Percentiles rank a stretch among this genome's conserved stretches.
These are phyloP conservation scores for Valencia hispanica DNA, from an alignment of 2,797 vertebrate genomes.

Conservation along the genomic window DNA sequence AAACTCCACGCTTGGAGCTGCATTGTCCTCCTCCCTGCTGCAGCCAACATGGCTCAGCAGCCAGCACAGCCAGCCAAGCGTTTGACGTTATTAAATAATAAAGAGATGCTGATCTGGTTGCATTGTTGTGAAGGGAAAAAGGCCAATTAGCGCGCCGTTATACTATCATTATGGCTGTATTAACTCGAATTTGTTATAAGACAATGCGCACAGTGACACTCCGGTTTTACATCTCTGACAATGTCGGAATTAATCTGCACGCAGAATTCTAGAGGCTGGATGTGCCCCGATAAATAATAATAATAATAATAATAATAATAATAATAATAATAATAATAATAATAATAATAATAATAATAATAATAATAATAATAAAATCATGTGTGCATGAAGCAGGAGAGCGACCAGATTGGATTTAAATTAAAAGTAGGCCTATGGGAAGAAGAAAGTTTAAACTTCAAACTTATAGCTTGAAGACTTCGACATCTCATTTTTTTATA, in stretches of 20 bases:
- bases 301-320: no score
- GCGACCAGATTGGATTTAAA: no score
- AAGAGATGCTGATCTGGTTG: conserved; percentile 90
- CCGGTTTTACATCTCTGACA: conserved; percentile 17
- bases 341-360: no score
- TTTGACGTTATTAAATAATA: conserved; percentile 98
- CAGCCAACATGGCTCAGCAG: conserved; percentile 85
- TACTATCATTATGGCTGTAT: conserved; percentile 92
- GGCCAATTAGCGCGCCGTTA: conserved; percentile 92
- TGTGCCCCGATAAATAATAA: background rate
- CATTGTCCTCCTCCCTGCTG: conserved; percentile 85
- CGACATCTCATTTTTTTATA: background rate
- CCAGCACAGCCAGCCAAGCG: conserved; percentile 88
- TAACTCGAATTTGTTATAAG: conserved; percentile 92
- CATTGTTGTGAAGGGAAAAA: conserved; percentile 88
- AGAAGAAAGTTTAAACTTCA: background rate
- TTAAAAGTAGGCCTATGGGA: background rate
- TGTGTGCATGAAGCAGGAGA: background rate
- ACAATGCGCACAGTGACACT: conserved; percentile 82
- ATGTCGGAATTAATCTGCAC: background rate
- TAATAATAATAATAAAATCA: no score
- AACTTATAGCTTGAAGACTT: background rate
- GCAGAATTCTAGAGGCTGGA: background rate
- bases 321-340: no score
- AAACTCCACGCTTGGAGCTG: conserved; percentile 53